Base-by-base conservation (phyloP, 2,113 vertebrate species). In the Paedocypris sp. region DNA sequence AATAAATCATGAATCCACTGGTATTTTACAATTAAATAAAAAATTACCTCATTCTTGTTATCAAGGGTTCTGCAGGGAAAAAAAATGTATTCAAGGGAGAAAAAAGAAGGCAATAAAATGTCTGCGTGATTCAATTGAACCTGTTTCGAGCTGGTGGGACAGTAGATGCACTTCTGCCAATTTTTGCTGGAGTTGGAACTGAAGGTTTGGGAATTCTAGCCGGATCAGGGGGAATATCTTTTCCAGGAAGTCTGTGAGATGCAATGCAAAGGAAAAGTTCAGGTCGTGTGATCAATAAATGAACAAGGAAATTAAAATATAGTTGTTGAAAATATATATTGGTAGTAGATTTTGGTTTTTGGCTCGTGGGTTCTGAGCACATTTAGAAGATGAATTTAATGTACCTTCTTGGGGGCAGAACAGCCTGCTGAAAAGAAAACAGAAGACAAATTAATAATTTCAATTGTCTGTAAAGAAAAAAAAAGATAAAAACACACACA, bases 161-260 rank as follows among this genome's bases (percentile, higher is more conserved):
- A 18, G 71, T 2, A 1, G 80, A 75, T 28, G 69, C 83, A 4
- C 73, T 82, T 74, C 89, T 82, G 25, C 77, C 82, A 0, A 84
- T 67, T 1, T 69, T 71, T 1, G 46, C 18, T 6, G 52, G 9
- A 1, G n/a, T n/a, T n/a, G 84, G 86, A 2, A 85, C 31, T 1
- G 84, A 83, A 72, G 85, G 88, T 66, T 93, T 97, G 20, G 68
- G 59, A 69, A 86, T 78, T 22, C 38, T 15, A 5, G 64, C 23
- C 1, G 49, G 52, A 0, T 82, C 77, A 0, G 53, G 66, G 9
- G 12, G 15, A 11, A 62, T 68, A 6, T 64, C 61, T 18, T 28
- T 1, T 36, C 12, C 28, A 31, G 22, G 28, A 4, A 6, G 48
- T 48, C 57, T 60, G 28, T 29, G 26, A 33, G 22, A 12, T 10